These are phyloP conservation scores for Drosophila lacteicornis DNA, from an alignment of 1,140 invertebrate species.

Conservation along the genomic window DNA sequence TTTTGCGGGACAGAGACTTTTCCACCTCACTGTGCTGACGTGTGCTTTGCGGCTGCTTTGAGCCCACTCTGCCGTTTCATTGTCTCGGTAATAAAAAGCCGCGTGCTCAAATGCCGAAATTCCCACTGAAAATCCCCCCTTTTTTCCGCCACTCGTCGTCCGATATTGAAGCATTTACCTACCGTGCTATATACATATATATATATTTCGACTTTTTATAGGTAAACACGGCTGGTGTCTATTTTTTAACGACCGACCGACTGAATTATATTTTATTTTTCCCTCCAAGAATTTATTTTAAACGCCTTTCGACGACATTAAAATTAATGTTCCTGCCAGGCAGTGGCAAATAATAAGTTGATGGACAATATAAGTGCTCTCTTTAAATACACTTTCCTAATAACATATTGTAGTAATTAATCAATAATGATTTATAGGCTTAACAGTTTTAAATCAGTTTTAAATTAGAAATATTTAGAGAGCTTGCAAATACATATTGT, in stretches of 20 bases:
- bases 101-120: slow-evolving; percentile 37
- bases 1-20: slow-evolving; percentile 26
- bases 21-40: slow-evolving; percentile 32
- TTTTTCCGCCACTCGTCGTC: neutral
- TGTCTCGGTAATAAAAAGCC: slow-evolving; percentile 41
- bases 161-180: slow-evolving; percentile 30
- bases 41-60: slow-evolving; percentile 15
- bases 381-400: slow-evolving; percentile 11
- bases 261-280: slow-evolving; percentile 49
- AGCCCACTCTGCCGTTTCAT: slow-evolving; percentile 34
- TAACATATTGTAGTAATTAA: neutral
- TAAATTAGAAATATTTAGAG: neutral
- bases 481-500: too few species aligned
- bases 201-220: slow-evolving; percentile 25
- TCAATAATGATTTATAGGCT: neutral
- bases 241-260: slow-evolving; percentile 44
- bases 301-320: slow-evolving; percentile 48
- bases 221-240: slow-evolving; percentile 53
- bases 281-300: slow-evolving; percentile 44
- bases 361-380: neutral
- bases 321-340: slow-evolving; percentile 38
- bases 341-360: slow-evolving; percentile 8
- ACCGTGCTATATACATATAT: slow-evolving; percentile 11
- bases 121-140: slow-evolving; percentile 14
- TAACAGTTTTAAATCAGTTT: neutral